Conservation (phyloP, 2,113 vertebrate genomes). For the Micronycteris hirsuta region DNA sequence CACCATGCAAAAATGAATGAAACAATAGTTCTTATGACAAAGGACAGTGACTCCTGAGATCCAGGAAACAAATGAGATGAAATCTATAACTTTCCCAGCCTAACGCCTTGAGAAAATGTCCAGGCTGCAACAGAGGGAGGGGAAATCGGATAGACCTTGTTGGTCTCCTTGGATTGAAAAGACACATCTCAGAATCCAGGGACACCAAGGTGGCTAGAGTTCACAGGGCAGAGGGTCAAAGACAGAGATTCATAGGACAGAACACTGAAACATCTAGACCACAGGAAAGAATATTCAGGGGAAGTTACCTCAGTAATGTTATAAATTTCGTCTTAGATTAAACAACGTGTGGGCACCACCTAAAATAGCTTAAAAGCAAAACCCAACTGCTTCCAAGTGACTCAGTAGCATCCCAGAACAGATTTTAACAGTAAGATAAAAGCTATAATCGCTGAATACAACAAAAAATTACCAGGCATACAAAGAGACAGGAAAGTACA, state of each 20-base stretch:
- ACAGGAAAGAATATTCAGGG: not conserved
- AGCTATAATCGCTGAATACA: not conserved
- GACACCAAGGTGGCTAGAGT: no score
- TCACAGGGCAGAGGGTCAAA: not conserved
- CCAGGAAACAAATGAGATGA: not conserved
- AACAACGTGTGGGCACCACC: not conserved
- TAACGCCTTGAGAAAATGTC: not conserved
- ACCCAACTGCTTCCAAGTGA: not conserved
- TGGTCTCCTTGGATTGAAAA: not conserved
- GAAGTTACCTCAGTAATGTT: not conserved
- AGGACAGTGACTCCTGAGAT: not conserved
- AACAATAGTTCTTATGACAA: not conserved
- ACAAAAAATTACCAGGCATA: not conserved
- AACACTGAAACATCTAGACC: not conserved
- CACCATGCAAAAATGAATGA: not conserved
- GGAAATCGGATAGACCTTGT: not conserved
- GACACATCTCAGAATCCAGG: not conserved
- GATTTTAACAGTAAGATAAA: not conserved
- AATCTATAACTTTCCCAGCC: not conserved
- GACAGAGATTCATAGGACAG: not conserved
- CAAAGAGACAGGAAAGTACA: not conserved
- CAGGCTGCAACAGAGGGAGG: not conserved
- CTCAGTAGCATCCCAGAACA: not conserved
- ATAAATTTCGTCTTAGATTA: not conserved
- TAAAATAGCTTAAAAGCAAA: slow-evolving; percentile 5